Conservation (phyloP, 2,113 vertebrate species). For the Bos indicus region DNA sequence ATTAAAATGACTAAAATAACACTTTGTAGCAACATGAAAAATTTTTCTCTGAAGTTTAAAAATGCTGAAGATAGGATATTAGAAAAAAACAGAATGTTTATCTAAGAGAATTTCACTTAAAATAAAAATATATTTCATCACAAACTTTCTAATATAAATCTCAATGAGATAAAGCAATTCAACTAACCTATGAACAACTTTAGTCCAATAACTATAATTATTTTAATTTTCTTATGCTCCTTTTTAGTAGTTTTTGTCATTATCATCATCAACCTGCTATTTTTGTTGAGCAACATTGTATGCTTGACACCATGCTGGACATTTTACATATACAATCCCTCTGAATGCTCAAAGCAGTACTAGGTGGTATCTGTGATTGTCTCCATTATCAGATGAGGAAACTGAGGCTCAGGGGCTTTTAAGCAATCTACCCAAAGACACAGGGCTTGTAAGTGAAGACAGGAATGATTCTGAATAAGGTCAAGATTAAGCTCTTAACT, state of each 20-base stretch:
- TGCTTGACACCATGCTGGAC: background rate
- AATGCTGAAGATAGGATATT: background rate
- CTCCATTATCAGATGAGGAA: background rate
- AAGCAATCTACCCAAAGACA: background rate
- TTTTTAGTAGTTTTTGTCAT: background rate
- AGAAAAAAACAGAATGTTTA: background rate
- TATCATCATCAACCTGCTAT: background rate
- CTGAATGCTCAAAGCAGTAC: background rate
- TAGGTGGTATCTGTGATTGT: background rate
- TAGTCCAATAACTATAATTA: background rate
- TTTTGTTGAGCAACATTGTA: background rate
- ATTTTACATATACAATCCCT: background rate
- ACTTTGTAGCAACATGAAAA: background rate
- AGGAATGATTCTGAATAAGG: background rate
- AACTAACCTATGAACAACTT: background rate
- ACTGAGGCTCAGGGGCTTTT: background rate
- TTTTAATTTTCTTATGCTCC: background rate
- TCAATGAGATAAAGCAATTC: background rate
- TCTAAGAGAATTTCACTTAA: background rate
- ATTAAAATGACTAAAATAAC: conserved; percentile 33
- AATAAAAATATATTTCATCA: background rate
- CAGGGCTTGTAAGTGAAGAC: background rate
- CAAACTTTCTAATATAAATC: background rate
- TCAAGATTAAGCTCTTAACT: background rate
- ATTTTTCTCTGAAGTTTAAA: conserved; percentile 21